Conservation (phyloP, 35 echinoderm and acorn worm genomes). For the Amphiura filiformis region DNA sequence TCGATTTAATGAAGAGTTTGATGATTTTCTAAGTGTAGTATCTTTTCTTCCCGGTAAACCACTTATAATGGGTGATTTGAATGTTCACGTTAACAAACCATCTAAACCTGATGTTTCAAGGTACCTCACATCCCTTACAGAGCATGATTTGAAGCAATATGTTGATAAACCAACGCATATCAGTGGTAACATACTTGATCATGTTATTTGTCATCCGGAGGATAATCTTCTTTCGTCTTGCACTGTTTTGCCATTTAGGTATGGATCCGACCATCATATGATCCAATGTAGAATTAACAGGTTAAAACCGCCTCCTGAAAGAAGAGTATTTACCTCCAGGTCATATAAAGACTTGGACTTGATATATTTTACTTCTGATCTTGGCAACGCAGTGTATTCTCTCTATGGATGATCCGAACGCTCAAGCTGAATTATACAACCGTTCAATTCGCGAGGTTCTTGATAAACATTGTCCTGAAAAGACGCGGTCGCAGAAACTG, state of each 20-base stretch:
- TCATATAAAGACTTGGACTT: not conserved
- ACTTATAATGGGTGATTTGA: conserved; percentile 26
- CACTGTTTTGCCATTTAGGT: not conserved
- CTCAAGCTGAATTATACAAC: not conserved
- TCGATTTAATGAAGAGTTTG: conserved; percentile 24
- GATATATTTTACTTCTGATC: not conserved
- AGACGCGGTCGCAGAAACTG: not conserved
- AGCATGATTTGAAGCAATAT: not conserved
- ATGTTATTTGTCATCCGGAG: not conserved
- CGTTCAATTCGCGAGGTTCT: not conserved
- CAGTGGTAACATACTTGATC: not conserved
- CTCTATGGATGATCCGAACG: not conserved
- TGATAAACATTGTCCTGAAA: not conserved
- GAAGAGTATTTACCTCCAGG: too few relatives aligned
- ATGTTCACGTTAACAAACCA: not conserved
- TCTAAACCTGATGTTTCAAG: not conserved
- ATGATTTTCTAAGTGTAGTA: not conserved
- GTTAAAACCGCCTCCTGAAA: not conserved
- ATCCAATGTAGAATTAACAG: not conserved
- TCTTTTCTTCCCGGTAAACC: conserved; percentile 10
- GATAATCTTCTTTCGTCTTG: not conserved
- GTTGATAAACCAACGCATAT: not conserved
- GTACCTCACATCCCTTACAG: not conserved
- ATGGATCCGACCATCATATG: not conserved
- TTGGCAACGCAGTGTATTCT: not conserved